Percentiles rank a stretch among this genome's conserved stretches.
phyloP scores from a whole-genome alignment of 2,797 vertebrate genomes.

The Zenarchopterus dispar region DNA sequence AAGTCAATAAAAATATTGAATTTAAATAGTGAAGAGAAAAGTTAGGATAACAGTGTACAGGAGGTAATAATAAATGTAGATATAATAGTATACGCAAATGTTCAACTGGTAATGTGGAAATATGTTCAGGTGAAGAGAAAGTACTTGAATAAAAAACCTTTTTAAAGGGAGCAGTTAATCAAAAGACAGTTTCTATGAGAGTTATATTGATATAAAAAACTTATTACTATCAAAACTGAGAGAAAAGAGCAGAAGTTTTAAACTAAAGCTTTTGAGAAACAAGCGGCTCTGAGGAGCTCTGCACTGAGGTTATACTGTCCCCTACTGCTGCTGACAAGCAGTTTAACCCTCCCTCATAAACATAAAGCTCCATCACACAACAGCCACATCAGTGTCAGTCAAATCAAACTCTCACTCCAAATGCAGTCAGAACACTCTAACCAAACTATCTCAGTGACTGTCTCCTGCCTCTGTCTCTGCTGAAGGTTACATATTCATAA shows the following conservation, averaged over 20 bases:
- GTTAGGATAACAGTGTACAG: too few relatives aligned
- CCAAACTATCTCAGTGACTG: neutral
- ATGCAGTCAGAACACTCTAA: neutral
- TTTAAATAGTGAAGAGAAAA: too few relatives aligned
- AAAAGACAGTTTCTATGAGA: too few relatives aligned
- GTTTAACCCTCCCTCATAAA: conserved; percentile 22
- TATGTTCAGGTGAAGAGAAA: too few relatives aligned
- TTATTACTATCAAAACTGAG: neutral
- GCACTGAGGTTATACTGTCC: conserved; percentile 63
- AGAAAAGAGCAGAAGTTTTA: neutral
- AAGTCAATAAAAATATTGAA: too few relatives aligned
- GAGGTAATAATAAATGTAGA: too few relatives aligned
- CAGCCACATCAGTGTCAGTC: neutral
- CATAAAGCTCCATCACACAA: neutral
- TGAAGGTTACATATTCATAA: conserved; percentile 1
- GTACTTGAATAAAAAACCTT: too few relatives aligned
- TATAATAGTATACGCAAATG: too few relatives aligned
- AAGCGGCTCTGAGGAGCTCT: neutral
- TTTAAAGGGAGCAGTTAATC: too few relatives aligned
- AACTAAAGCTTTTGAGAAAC: too few relatives aligned
- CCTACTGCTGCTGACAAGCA: conserved; percentile 56
- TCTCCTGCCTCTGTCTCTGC: neutral
- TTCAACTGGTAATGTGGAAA: too few relatives aligned
- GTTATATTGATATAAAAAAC: too few relatives aligned
- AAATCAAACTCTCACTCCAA: neutral